Evolutionary conservation across 2,113 vertebrate species (phyloP).

Genomic region (Butastur rufipennis): DNA sequence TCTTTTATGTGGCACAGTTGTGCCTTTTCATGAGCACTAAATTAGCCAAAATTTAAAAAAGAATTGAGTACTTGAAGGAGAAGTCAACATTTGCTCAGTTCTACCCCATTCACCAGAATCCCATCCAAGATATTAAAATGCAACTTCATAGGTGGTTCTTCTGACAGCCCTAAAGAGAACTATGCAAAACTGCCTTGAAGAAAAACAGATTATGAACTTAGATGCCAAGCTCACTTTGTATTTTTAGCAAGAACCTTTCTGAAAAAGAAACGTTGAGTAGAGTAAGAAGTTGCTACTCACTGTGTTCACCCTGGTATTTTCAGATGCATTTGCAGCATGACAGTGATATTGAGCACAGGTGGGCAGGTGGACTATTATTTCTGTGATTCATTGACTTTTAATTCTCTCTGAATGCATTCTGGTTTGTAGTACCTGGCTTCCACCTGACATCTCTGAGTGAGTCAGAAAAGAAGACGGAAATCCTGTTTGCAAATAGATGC

Average conservation of each 20-base stretch:
- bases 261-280: constrained; percentile 1
- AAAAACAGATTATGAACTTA: constrained; percentile 16
- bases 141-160: neutral
- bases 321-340: neutral
- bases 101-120: neutral
- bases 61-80: neutral
- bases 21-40: neutral
- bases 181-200: neutral
- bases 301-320: neutral
- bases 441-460: neutral
- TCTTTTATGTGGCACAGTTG: neutral
- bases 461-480: neutral
- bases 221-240: neutral
- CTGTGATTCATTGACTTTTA: neutral
- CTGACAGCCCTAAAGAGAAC: neutral
- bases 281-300: neutral
- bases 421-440: neutral
- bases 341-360: neutral
- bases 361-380: neutral
- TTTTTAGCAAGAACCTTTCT: constrained; percentile 24
- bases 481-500: neutral
- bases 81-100: neutral
- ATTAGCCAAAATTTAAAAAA: neutral
- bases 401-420: neutral
- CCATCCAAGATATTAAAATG: neutral